Conservation (phyloP, 2,797 vertebrate genomes). For the Hydrophis major region DNA sequence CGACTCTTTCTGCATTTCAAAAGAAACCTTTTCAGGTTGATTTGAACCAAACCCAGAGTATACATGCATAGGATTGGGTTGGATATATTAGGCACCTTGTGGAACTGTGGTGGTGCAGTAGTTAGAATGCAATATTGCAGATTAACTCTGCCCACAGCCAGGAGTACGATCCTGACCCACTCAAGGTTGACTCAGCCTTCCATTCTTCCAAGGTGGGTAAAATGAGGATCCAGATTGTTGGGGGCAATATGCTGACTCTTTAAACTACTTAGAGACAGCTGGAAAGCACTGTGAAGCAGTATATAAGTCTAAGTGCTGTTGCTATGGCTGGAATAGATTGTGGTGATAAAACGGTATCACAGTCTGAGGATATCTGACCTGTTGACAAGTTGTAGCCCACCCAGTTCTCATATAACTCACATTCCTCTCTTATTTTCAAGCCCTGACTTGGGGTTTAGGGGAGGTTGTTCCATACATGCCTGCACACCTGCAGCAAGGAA, state of each 20-base stretch:
- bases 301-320: background rate
- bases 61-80: background rate
- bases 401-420: too few relatives aligned
- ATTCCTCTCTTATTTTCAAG: background rate
- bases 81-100: background rate
- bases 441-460: background rate
- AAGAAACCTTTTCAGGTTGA: background rate
- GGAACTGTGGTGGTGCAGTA: background rate
- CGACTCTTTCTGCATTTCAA: background rate
- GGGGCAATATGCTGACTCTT: background rate
- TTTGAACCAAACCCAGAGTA: background rate
- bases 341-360: background rate
- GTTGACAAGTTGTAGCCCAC: too few relatives aligned
- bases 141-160: background rate
- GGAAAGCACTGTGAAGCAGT: background rate
- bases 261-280: background rate
- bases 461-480: background rate
- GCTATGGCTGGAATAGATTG: background rate
- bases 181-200: background rate
- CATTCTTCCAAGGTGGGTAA: background rate
- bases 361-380: background rate
- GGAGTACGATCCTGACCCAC: background rate
- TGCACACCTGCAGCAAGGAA: background rate
- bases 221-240: background rate
- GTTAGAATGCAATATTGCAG: background rate